These are phyloP conservation scores for Chelonus formosanus DNA, from an alignment of 2,888 invertebrate species.

Conservation along the genomic window DNA sequence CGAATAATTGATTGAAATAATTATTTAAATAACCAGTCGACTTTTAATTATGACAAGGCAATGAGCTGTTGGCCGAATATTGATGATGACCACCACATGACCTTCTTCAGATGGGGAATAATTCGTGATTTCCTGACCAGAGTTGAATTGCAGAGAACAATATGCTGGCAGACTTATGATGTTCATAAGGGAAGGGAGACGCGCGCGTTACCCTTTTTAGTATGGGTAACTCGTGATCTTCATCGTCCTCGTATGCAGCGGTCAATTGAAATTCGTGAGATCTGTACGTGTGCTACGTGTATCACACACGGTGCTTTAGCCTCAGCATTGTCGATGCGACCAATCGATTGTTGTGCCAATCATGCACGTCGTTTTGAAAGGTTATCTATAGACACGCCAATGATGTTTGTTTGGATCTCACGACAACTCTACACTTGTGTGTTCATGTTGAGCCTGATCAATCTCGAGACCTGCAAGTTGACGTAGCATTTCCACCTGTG, in stretches of 20 bases:
- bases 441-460: constrained; percentile 26
- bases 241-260: constrained; percentile 21
- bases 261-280: constrained; percentile 37
- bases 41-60: no score
- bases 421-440: constrained; percentile 40
- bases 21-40: no score
- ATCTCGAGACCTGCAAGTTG: neutral
- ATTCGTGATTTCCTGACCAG: constrained; percentile 43
- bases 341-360: constrained; percentile 6
- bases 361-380: constrained; percentile 8
- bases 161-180: neutral
- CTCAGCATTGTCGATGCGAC: constrained; percentile 14
- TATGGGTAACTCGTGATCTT: constrained; percentile 34
- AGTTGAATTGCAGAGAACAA: constrained; percentile 17
- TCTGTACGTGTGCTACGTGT: constrained; percentile 25
- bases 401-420: neutral
- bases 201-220: constrained; percentile 24
- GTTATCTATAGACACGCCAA: neutral
- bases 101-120: constrained; percentile 24
- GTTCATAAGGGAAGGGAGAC: constrained; percentile 7
- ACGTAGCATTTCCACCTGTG: no score
- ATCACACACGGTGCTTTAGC: constrained; percentile 9
- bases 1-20: no score
- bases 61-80: no score
- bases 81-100: neutral